Base-by-base conservation (phyloP, 1,140 invertebrate species). In the Mizuhopecten yessoensis region DNA sequence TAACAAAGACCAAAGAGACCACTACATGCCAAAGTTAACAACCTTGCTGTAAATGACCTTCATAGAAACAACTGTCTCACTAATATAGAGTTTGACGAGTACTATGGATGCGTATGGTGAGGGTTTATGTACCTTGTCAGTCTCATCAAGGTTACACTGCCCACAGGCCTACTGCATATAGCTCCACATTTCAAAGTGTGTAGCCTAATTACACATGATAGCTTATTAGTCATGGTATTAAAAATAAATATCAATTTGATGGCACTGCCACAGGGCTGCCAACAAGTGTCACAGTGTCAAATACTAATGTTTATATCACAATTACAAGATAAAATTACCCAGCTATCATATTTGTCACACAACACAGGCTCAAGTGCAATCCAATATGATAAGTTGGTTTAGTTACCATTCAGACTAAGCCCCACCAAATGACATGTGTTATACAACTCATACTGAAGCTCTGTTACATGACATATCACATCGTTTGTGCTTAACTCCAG, bases 171-270 rank as follows among this genome's bases (percentile, higher is more conserved):
- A 75, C 57, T 75, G 11, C 1, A 75, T 75, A 75, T 75, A 75
- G 57, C 57, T 29, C 57, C 7, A 29, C 0, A 29, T 5, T 75
- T 75, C 29, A 17, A 29, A 5, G 57, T 75, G 23, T 75, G 57
- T 75, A 75, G 3, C 42, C 57, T 75, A 75, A 75, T 75, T 75
- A 75, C 11, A 75, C 23, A 75, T 75, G 17, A 75, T 75, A n/a
- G 57, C 57, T 75, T n/a, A 75, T 75, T 75, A 75, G n/a, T n/a
- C 29, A 29, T 75, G n/a, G 57, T n/a, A 75, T 75, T 75, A 29
- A 75, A n/a, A 29, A 75, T 5, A 29, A n/a, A 29, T 29, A 75
- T 75, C 57, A 75, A n/a, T 75, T 49, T 75, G 1, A 75, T 75
- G 1, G 5, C 57, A 57, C 11, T n/a, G 57, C 57, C n/a, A 29